A percentile compares a stretch with the other conserved stretches of the same genome.
Conservation (phyloP, 2,888 invertebrate species). For the Busseola fusca region DNA sequence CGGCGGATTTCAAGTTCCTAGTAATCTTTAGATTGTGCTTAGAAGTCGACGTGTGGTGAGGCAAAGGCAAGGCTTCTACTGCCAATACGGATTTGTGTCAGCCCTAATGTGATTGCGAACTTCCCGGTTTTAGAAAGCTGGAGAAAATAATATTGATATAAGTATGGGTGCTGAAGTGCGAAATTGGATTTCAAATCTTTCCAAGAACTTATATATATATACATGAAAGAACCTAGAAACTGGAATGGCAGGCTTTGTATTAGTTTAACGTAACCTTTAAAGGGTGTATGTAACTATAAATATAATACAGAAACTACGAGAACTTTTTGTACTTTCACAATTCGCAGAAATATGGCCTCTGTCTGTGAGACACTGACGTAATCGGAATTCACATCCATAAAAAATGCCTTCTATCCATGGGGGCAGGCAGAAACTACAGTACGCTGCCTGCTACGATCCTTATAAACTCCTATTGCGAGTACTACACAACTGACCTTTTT, state of each 20-base stretch:
- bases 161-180: slow-evolving; percentile 38
- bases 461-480: background rate
- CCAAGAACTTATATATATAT: slow-evolving; percentile 35
- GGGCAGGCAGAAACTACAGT: too few species aligned
- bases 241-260: slow-evolving; percentile 18
- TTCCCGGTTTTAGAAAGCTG: slow-evolving; percentile 41
- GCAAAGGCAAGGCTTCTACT: slow-evolving; percentile 52
- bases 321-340: background rate
- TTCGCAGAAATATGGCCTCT: background rate
- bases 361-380: background rate
- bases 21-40: slow-evolving; percentile 56
- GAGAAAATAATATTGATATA: slow-evolving; percentile 52
- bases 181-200: slow-evolving; percentile 56
- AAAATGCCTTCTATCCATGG: too few species aligned
- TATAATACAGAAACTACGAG: background rate
- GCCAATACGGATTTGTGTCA: slow-evolving; percentile 58
- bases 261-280: slow-evolving; percentile 5
- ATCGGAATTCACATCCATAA: background rate
- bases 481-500: too few species aligned
- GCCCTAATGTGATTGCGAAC: slow-evolving; percentile 60
- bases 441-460: background rate
- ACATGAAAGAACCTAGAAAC: slow-evolving; percentile 20
- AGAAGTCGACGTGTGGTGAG: slow-evolving; percentile 39
- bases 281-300: background rate
- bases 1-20: slow-evolving; percentile 48